Evolutionary conservation across 2,797 vertebrate genomes (phyloP).

Genomic region (Pristis pectinata): DNA sequence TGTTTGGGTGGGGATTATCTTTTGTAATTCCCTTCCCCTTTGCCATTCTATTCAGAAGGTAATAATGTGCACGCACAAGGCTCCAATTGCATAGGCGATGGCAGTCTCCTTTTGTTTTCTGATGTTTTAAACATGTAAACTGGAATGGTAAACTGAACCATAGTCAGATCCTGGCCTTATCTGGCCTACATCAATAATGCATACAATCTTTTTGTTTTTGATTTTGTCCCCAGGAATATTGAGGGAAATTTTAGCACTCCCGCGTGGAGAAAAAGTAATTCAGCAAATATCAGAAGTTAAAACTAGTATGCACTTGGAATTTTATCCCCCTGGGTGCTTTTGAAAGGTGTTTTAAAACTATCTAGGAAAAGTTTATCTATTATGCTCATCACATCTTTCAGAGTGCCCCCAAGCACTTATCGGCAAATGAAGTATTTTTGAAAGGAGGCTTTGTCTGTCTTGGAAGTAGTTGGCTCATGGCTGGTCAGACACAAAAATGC

Average conservation of each 20-base stretch:
- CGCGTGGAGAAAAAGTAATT: not conserved
- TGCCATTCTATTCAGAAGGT: not conserved
- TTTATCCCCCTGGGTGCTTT: no score
- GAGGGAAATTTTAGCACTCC: not conserved
- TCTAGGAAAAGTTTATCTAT: no score
- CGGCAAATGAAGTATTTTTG: no score
- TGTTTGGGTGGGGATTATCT: not conserved
- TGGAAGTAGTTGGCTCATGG: not conserved
- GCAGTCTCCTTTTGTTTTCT: not conserved
- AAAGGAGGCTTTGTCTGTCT: not conserved
- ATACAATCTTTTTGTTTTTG: not conserved
- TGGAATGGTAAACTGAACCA: not conserved
- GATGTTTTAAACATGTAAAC: not conserved
- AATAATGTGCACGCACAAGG: not conserved
- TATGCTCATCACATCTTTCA: no score
- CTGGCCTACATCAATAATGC: not conserved
- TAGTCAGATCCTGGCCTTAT: not conserved
- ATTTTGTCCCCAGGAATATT: not conserved
- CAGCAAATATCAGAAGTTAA: not conserved
- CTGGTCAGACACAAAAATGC: not conserved
- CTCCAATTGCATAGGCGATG: not conserved
- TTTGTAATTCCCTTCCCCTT: not conserved
- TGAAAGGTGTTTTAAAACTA: no score
- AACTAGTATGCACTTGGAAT: not conserved
- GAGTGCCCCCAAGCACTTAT: no score